phyloP scores from a whole-genome alignment of 2,797 vertebrate species.

The Arremon aurantiirostris region DNA sequence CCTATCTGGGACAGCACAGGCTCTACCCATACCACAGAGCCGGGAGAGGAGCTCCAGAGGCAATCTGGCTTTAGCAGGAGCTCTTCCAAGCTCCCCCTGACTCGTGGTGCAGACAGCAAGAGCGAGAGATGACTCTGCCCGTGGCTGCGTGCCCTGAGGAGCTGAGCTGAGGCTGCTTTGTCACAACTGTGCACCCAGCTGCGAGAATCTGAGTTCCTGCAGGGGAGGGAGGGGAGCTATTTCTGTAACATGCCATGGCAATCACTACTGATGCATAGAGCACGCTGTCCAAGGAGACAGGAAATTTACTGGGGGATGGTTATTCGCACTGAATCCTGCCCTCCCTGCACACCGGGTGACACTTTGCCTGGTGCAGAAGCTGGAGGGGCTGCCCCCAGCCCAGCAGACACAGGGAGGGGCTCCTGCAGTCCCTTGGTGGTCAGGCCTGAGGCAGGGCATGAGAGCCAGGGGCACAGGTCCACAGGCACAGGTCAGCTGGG shows the following conservation, averaged over 20 bases:
- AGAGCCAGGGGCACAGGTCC: neutral
- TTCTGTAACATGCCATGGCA: neutral
- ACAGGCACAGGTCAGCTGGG: neutral
- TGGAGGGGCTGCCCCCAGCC: neutral
- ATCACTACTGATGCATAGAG: neutral
- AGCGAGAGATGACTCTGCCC: neutral
- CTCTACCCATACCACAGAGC: neutral
- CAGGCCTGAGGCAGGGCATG: rapidly evolving
- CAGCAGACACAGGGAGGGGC: neutral
- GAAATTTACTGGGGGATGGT: neutral
- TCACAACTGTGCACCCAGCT: neutral
- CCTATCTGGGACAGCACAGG: neutral
- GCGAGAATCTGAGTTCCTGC: neutral
- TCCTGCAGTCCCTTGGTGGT: neutral
- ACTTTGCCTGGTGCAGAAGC: neutral
- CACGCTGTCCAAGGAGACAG: neutral
- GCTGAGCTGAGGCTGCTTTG: neutral
- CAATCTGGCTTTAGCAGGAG: neutral
- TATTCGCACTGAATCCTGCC: neutral
- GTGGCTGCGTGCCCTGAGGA: neutral
- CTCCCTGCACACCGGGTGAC: neutral
- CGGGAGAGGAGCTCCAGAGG: neutral
- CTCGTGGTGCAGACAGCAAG: neutral
- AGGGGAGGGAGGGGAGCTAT: neutral
- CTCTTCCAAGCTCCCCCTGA: neutral